These are phyloP conservation scores for Crypturellus undulatus DNA, from an alignment of 2,113 vertebrate species.

Conservation along the genomic window DNA sequence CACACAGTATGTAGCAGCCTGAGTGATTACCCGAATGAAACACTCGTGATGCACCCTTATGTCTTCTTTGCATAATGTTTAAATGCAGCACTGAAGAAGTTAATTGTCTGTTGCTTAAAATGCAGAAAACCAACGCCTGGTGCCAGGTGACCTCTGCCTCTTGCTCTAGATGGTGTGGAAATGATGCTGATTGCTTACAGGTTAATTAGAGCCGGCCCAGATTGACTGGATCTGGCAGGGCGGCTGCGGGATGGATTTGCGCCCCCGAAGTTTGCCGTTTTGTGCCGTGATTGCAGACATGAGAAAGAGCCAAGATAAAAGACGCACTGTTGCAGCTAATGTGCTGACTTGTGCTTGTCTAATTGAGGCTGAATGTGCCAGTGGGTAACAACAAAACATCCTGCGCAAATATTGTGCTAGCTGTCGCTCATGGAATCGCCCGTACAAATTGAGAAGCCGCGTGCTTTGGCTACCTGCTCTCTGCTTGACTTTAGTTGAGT, in stretches of 20 bases:
- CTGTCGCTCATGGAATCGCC: neutral
- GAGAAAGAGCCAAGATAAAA: neutral
- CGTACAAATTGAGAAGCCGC: neutral
- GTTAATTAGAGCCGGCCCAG: neutral
- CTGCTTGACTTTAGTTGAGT: neutral
- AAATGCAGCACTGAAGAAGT: neutral
- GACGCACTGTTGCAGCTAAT: constrained; percentile 44
- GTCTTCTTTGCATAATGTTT: neutral
- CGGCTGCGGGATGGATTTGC: neutral
- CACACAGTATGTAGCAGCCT: neutral
- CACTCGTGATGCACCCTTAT: fast-evolving
- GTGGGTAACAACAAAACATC: constrained; percentile 37
- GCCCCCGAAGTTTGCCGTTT: neutral
- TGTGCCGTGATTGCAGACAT: neutral
- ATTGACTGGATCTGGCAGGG: neutral
- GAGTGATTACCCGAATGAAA: neutral
- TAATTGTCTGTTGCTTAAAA: neutral
- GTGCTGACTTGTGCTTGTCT: constrained; percentile 53
- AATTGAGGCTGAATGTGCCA: constrained; percentile 49
- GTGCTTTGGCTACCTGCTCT: neutral
- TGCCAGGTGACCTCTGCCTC: neutral
- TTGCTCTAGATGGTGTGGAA: neutral
- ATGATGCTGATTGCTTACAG: neutral
- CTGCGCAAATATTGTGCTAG: constrained; percentile 6
- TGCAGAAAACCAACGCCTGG: neutral